Evolutionary conservation across 2,113 vertebrate genomes (phyloP).

Genomic region (Lycaon pictus): DNA sequence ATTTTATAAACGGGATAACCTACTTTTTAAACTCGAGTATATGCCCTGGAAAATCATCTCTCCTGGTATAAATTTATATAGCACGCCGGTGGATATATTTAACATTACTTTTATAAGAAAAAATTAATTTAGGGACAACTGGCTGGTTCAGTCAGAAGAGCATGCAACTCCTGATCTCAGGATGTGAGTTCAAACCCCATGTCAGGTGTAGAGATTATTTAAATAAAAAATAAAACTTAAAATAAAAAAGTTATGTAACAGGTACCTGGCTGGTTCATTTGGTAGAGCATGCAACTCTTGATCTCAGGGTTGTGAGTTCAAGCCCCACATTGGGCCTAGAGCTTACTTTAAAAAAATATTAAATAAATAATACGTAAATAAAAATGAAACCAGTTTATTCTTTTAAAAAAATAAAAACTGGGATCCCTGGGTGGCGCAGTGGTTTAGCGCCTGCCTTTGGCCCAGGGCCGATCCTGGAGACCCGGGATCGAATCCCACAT

Average conservation of each 20-base stretch:
- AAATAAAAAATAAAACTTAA: background rate
- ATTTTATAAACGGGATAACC: background rate
- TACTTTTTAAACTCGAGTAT: background rate
- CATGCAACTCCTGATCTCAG: background rate
- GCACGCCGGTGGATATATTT: background rate
- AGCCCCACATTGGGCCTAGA: too few relatives aligned
- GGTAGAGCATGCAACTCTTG: too few relatives aligned
- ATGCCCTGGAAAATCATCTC: background rate
- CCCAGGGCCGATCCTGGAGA: too few relatives aligned
- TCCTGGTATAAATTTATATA: background rate
- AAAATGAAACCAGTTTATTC: background rate
- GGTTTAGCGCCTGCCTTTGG: too few relatives aligned
- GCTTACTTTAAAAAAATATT: background rate
- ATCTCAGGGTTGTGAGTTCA: too few relatives aligned
- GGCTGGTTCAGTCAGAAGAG: background rate
- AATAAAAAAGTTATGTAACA: background rate
- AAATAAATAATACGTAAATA: background rate
- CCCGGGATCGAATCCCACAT: too few relatives aligned
- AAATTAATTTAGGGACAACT: background rate
- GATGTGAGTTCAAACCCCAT: background rate
- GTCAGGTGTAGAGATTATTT: background rate
- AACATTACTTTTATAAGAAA: slow-evolving; percentile 42
- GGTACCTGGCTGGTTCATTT: too few relatives aligned
- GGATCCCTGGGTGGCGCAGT: too few relatives aligned
- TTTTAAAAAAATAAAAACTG: background rate